phyloP scores from a whole-genome alignment of 2,113 vertebrate species.

The Dasyurus viverrinus region DNA sequence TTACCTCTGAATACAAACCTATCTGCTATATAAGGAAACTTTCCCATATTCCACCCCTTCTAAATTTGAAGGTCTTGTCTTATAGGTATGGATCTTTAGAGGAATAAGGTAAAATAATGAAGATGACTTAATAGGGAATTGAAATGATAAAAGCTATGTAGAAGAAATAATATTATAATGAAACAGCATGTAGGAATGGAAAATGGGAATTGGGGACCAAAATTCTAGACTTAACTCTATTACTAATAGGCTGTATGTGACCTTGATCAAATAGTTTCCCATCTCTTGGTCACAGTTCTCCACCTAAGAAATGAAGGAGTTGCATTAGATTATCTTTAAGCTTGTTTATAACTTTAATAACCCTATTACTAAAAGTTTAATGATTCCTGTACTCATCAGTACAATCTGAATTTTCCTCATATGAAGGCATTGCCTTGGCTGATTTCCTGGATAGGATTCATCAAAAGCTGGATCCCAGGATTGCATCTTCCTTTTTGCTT shows the following conservation, averaged over 20 bases:
- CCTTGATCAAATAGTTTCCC: too few relatives aligned
- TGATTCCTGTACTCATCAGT: neutral
- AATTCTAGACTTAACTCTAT: neutral
- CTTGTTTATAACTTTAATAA: too few relatives aligned
- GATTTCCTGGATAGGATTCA: neutral
- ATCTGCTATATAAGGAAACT: neutral
- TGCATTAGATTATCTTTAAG: too few relatives aligned
- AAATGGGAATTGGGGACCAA: neutral
- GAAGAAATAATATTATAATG: neutral
- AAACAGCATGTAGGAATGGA: neutral
- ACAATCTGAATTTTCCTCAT: neutral
- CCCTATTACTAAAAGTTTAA: neutral
- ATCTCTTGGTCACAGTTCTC: too few relatives aligned
- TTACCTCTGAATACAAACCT: neutral
- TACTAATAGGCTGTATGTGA: too few relatives aligned
- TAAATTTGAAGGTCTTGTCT: neutral
- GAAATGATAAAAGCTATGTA: constrained; percentile 42
- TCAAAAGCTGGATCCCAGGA: neutral
- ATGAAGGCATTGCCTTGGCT: neutral
- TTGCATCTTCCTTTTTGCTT: neutral
- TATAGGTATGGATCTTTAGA: constrained; percentile 48
- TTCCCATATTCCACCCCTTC: neutral
- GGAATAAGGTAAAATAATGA: constrained; percentile 43
- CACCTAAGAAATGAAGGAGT: too few relatives aligned
- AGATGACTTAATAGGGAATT: constrained; percentile 51